Conservation (phyloP, 2,888 invertebrate species). For the Tetranychus piercei region DNA sequence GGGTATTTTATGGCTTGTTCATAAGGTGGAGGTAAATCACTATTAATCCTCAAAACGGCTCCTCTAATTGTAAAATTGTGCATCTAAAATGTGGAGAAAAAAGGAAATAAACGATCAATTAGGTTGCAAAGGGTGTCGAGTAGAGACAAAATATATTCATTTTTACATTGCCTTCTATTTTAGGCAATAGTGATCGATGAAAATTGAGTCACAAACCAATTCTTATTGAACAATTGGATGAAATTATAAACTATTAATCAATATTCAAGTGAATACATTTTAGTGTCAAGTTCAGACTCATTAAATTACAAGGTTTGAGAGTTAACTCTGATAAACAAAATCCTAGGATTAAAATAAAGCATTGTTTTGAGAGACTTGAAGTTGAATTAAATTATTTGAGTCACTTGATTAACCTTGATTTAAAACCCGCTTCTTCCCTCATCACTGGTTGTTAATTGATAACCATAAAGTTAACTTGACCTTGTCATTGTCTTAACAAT, state of each 20-base stretch:
- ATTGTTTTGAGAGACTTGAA: too few relatives aligned
- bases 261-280: too few relatives aligned
- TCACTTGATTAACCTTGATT: background rate
- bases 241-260: too few relatives aligned
- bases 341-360: too few relatives aligned
- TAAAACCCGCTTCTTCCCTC: background rate
- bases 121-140: background rate
- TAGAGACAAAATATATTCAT: background rate
- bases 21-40: conserved; percentile 12
- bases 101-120: too few relatives aligned
- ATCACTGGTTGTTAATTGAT: background rate
- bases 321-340: too few relatives aligned
- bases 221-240: too few relatives aligned
- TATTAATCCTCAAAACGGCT: conserved; percentile 4
- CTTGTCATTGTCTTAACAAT: background rate
- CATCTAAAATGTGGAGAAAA: background rate
- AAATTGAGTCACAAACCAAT: too few relatives aligned
- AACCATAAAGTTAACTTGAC: background rate
- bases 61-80: conserved; percentile 2
- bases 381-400: background rate
- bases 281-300: too few relatives aligned
- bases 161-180: too few relatives aligned
- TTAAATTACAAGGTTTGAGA: too few relatives aligned
- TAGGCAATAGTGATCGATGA: too few relatives aligned
- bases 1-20: conserved; percentile 12